A percentile compares a stretch with the other conserved stretches of the same genome.
Evolutionary conservation across 64 coral and sea anemone genomes (phyloP).

Genomic region (Montipora foliosa): DNA sequence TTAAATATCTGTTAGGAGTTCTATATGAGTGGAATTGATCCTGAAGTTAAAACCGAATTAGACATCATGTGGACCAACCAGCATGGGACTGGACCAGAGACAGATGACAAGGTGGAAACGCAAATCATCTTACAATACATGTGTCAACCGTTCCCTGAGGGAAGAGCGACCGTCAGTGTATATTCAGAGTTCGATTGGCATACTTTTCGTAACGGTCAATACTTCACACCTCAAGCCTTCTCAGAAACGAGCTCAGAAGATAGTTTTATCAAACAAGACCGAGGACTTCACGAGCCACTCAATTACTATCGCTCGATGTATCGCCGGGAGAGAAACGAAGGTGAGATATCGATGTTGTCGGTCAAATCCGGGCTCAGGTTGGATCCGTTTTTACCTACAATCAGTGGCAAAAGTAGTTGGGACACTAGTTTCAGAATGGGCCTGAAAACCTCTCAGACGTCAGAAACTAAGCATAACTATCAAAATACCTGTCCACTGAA

Average conservation of each 20-base stretch:
- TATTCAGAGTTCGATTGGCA: conserved; percentile 5
- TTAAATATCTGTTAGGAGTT: neutral
- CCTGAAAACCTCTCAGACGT: too few species aligned
- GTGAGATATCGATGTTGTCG: neutral
- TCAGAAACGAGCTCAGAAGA: neutral
- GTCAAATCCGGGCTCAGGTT: too few species aligned
- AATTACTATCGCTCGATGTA: conserved; percentile 16
- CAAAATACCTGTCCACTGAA: too few species aligned
- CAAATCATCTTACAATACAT: conserved; percentile 54
- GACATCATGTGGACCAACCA: conserved; percentile 61
- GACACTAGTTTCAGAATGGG: too few species aligned
- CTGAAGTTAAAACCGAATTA: neutral
- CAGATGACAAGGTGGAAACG: conserved; percentile 17
- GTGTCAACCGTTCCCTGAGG: conserved; percentile 29
- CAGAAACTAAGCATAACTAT: too few species aligned
- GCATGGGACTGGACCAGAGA: conserved; percentile 21
- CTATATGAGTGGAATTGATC: conserved; percentile 32
- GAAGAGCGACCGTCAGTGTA: neutral
- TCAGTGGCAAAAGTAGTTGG: too few species aligned
- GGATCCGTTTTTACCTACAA: too few species aligned
- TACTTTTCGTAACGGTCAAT: conserved; percentile 35
- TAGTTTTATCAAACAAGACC: neutral
- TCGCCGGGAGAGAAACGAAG: conserved; percentile 37
- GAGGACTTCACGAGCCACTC: conserved; percentile 13
- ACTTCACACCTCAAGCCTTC: neutral